Evolutionary conservation across 53 echinoderm and acorn worm genomes (phyloP).

Genomic region (Temnopleurus reevesii): DNA sequence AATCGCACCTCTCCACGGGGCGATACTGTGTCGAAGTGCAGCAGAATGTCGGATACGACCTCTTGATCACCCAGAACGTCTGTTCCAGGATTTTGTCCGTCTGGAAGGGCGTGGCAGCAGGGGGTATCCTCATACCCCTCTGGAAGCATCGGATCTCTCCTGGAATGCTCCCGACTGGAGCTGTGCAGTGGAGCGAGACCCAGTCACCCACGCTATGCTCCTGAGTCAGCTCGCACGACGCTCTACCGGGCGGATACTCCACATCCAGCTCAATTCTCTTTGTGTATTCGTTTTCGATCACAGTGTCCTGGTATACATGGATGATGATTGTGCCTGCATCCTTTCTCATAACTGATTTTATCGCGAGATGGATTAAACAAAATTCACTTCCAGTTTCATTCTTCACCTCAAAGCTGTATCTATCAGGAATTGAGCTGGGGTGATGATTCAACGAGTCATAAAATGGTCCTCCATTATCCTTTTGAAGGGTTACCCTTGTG

Average conservation of each 20-base stretch:
- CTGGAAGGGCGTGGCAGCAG: not conserved
- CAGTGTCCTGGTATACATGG: not conserved
- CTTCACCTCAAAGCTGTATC: not conserved
- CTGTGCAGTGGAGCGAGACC: not conserved
- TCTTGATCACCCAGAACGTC: not conserved
- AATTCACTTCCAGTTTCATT: not conserved
- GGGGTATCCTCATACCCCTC: not conserved
- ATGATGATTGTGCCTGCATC: not conserved
- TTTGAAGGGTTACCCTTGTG: not conserved
- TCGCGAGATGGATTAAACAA: not conserved
- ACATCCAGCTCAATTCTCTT: not conserved
- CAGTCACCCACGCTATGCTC: not conserved
- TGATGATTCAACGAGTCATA: not conserved
- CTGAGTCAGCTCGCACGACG: not conserved
- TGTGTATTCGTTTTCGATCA: not conserved
- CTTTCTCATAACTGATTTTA: not conserved
- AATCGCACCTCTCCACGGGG: not conserved
- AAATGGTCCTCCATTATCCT: not conserved
- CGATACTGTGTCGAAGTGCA: not conserved
- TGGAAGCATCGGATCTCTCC: conserved; percentile 14
- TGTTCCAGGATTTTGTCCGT: not conserved
- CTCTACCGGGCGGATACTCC: not conserved
- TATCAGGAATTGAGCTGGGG: not conserved
- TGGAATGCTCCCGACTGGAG: not conserved
- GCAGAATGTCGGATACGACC: not conserved